Conservation (phyloP, 1,140 invertebrate species). For the Phymastichus coffea region DNA sequence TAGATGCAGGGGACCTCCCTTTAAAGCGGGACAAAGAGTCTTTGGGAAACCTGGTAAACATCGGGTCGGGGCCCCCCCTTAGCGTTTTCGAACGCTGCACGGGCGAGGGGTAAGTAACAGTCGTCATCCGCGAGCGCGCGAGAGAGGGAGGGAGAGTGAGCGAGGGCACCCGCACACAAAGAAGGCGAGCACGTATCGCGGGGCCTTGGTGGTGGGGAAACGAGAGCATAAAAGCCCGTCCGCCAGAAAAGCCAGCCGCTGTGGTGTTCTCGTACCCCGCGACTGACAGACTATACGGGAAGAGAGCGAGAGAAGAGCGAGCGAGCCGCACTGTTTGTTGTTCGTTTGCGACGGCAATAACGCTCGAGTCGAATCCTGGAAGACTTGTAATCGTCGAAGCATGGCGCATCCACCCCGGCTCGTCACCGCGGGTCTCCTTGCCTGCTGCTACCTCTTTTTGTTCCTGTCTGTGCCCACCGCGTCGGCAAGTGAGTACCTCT, state of each 20-base stretch:
- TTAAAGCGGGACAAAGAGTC: too few species aligned
- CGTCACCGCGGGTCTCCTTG: slow-evolving; percentile 41
- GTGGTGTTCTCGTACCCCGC: slow-evolving; percentile 48
- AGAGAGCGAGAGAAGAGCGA: slow-evolving; percentile 23
- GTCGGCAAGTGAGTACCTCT: too few species aligned
- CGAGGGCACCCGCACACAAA: too few species aligned
- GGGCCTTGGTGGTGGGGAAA: slow-evolving; percentile 37
- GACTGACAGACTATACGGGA: slow-evolving; percentile 26
- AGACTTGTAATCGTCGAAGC: too few species aligned
- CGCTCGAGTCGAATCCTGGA: too few species aligned
- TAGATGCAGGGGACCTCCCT: too few species aligned
- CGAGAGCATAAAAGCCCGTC: slow-evolving; percentile 56
- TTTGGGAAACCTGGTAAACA: too few species aligned
- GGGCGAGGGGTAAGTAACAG: neutral
- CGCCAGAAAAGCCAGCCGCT: slow-evolving; percentile 51
- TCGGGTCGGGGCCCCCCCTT: too few species aligned
- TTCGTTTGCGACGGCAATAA: too few species aligned
- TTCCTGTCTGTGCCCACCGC: neutral
- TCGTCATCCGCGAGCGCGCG: neutral
- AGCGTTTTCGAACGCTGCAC: too few species aligned
- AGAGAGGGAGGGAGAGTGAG: slow-evolving; percentile 6
- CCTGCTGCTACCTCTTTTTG: slow-evolving; percentile 44
- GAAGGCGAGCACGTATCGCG: too few species aligned
- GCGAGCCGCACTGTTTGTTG: too few species aligned
- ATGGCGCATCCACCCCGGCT: slow-evolving; percentile 50